phyloP scores from a whole-genome alignment of 2,888 invertebrate species.

The Lepas anatifera region DNA sequence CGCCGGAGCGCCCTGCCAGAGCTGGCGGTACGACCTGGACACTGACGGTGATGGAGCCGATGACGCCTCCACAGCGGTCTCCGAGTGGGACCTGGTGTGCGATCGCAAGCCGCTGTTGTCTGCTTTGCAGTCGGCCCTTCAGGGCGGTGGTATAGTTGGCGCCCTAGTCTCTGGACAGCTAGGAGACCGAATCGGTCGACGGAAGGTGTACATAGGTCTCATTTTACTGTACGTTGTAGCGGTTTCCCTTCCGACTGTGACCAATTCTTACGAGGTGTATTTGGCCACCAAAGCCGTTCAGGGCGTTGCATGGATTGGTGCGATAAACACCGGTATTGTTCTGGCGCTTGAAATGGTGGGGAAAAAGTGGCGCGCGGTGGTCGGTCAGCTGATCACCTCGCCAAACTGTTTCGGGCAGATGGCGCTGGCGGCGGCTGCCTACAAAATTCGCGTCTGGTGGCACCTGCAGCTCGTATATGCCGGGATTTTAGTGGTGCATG shows the following conservation, averaged over 20 bases:
- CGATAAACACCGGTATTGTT: conserved; percentile 19
- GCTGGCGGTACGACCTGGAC: conserved; percentile 18
- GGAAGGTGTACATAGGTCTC: conserved; percentile 23
- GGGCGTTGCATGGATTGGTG: conserved; percentile 15
- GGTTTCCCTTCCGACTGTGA: conserved; percentile 22
- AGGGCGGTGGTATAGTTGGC: conserved; percentile 24
- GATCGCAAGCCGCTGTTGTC: conserved; percentile 20
- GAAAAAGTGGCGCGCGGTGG: background rate
- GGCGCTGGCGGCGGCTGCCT: background rate
- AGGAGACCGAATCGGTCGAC: conserved; percentile 24
- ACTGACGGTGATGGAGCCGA: too few relatives aligned
- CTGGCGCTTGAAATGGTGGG: conserved; percentile 43
- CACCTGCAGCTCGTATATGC: conserved; percentile 39
- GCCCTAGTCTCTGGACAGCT: conserved; percentile 23
- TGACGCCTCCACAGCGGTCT: conserved; percentile 19
- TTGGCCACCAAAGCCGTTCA: conserved; percentile 22
- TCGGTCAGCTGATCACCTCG: background rate
- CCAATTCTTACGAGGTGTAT: conserved; percentile 22
- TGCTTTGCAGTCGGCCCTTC: conserved; percentile 21
- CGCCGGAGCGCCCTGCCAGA: conserved; percentile 15
- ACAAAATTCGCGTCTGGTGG: conserved; percentile 37
- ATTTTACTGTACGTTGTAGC: conserved; percentile 23
- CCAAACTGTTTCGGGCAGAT: background rate
- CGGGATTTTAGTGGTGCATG: conserved; percentile 36
- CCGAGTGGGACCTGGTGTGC: conserved; percentile 25